Evolutionary conservation across 2,797 vertebrate genomes (phyloP), one percentile per base, ranked within the genome.

Genomic region (Esox lucius): DNA sequence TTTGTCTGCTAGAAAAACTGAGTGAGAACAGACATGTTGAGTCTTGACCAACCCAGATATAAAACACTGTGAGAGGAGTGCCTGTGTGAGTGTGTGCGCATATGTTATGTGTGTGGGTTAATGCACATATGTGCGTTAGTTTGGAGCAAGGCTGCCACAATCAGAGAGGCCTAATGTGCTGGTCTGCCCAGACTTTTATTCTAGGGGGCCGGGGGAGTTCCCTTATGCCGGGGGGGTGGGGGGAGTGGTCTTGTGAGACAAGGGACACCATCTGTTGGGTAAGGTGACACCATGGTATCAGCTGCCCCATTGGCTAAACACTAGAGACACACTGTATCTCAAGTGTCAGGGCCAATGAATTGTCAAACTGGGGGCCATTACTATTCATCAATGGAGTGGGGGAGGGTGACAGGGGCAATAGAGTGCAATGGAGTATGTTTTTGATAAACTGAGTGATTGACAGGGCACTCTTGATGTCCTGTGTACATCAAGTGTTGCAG

Each of bases 181-280:
- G 31, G 22, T 9, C 17, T 71, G 42, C 13, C 53, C 66, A 68
- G 24, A 62, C 28, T 48, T 62, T 46, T 48, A 61, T 26, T n/a
- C 49, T 17, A 46, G 69, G 53, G 35, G 31, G 35, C 31, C 22
- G 17, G 46, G 24, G 48, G 53, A 31, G 24, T 26, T 48, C 74
- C 33, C 83, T 83, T 78, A 85, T 83, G 83, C 78, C 81, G 80
- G 42, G 42, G 3, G 42, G 42, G 42, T 3, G 2, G 71, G 56
- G 42, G 74, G 48, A 79, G 71, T 62, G 19, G 12, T 72, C 51
- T 69, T 69, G 26, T 68, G 75, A 82, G 79, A 72, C 69, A 53
- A 51, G 56, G 59, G 17, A 33, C 65, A 83, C 88, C 87, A 88
- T 90, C 87, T 90, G 87, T 80, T 84, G 79, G 79, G 88, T 87